These are phyloP conservation scores for Ctena decussata DNA, from an alignment of 2,888 invertebrate genomes.

Conservation along the genomic window DNA sequence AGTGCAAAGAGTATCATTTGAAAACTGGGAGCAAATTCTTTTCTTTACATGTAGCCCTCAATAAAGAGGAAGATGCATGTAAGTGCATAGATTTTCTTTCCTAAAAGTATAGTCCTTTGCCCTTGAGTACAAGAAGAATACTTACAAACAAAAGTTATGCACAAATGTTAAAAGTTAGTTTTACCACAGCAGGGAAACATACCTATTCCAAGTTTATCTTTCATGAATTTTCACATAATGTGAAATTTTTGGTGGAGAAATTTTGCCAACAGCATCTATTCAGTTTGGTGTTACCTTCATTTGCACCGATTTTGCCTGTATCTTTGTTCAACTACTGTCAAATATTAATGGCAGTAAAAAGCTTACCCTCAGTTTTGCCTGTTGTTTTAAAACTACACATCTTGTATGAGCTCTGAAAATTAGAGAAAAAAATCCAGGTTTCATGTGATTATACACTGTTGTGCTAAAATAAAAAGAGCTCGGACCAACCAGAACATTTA, in stretches of 20 bases:
- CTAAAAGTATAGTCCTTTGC: no score
- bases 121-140: no score
- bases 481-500: no score
- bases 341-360: neutral
- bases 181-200: neutral
- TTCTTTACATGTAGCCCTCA: no score
- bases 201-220: neutral
- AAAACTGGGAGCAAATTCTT: no score
- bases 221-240: neutral
- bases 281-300: neutral
- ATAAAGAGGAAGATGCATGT: no score
- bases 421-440: neutral
- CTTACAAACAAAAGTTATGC: no score
- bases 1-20: no score
- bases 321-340: neutral
- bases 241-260: neutral
- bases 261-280: neutral
- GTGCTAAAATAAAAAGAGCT: no score
- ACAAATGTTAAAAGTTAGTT: no score
- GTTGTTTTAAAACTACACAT: constrained; percentile 66
- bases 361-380: constrained; percentile 72
- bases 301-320: neutral
- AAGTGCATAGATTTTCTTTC: no score
- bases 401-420: constrained; percentile 74
- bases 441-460: no score